A percentile compares a stretch with the other conserved stretches of the same genome.
These are phyloP conservation scores for Spisula subtruncata DNA, from an alignment of 2,888 invertebrate genomes.

Conservation along the genomic window DNA sequence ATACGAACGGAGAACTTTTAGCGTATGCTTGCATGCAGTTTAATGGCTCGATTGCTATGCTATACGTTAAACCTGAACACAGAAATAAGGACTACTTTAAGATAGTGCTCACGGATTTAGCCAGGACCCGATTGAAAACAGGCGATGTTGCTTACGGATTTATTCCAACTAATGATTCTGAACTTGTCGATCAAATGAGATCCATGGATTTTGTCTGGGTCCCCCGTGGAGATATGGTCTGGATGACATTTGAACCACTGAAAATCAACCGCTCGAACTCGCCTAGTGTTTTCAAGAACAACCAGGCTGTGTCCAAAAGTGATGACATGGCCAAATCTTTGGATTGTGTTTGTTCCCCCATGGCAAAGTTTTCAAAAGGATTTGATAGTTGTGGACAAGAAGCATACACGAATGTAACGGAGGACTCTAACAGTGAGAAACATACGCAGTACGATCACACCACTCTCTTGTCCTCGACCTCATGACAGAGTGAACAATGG, in stretches of 20 bases:
- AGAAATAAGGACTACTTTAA: slow-evolving; percentile 79
- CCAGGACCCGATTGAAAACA: slow-evolving; percentile 77
- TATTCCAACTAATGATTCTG: slow-evolving; percentile 79
- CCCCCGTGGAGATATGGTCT: slow-evolving; percentile 83
- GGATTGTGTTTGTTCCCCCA: slow-evolving; percentile 58
- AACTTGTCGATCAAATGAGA: slow-evolving; percentile 78
- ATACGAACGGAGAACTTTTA: slow-evolving; percentile 75
- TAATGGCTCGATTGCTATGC: slow-evolving; percentile 84
- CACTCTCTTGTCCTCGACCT: slow-evolving; percentile 27
- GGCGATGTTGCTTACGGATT: slow-evolving; percentile 81
- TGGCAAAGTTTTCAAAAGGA: slow-evolving; percentile 52
- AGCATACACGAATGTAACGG: too few species aligned
- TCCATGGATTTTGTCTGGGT: slow-evolving; percentile 84
- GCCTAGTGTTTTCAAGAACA: not conserved
- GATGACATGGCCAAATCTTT: slow-evolving; percentile 35
- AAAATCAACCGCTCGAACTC: slow-evolving; percentile 59
- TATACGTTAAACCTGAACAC: slow-evolving; percentile 81
- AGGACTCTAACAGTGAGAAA: not conserved
- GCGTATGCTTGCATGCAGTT: slow-evolving; percentile 85
- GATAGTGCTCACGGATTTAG: slow-evolving; percentile 80
- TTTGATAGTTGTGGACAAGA: slow-evolving; percentile 32
- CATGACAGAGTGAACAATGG: slow-evolving; percentile 25
- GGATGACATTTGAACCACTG: slow-evolving; percentile 72
- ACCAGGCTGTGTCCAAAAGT: not conserved
- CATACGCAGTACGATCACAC: slow-evolving; percentile 1